phyloP scores from a whole-genome alignment of 2,888 invertebrate genomes.

The Caradrina kadenii region DNA sequence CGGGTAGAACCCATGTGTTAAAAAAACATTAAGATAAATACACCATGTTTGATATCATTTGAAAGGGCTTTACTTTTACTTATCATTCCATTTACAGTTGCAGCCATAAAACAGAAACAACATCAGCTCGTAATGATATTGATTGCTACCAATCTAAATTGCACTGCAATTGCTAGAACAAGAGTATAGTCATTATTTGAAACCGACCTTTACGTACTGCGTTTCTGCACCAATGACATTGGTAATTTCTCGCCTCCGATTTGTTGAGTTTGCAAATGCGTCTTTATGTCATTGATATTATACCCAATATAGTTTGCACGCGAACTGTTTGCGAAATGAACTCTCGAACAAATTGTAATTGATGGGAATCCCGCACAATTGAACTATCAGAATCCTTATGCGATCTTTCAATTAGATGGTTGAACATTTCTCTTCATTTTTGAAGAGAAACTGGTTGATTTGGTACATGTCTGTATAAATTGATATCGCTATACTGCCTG shows the following conservation, averaged over 20 bases:
- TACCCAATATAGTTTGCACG: conserved; percentile 12
- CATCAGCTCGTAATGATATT: conserved; percentile 10
- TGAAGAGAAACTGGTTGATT: conserved; percentile 1
- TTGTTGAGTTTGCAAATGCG: conserved; percentile 12
- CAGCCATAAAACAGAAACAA: conserved; percentile 19
- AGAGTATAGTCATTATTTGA: conserved; percentile 21
- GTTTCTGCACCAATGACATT: conserved; percentile 10
- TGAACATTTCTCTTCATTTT: conserved; percentile 18
- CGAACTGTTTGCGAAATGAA: conserved; percentile 27
- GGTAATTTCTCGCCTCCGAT: conserved; percentile 11
- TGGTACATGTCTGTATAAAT: neutral
- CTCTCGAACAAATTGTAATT: conserved; percentile 49
- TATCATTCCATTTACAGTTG: conserved; percentile 4
- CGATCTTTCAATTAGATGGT: conserved; percentile 29
- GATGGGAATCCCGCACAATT: conserved; percentile 38
- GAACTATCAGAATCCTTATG: conserved; percentile 33
- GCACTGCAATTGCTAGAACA: conserved; percentile 26
- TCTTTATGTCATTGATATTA: conserved; percentile 6
- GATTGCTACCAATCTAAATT: conserved; percentile 49
- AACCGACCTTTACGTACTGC: conserved; percentile 21
- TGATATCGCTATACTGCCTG: neutral
- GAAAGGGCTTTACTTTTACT: too few relatives aligned
- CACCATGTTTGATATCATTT: too few relatives aligned
- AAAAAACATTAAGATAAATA: too few relatives aligned
- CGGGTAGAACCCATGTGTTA: too few relatives aligned